Evolutionary conservation across 1,140 invertebrate species (phyloP).

Genomic region (Anastatus disparis): DNA sequence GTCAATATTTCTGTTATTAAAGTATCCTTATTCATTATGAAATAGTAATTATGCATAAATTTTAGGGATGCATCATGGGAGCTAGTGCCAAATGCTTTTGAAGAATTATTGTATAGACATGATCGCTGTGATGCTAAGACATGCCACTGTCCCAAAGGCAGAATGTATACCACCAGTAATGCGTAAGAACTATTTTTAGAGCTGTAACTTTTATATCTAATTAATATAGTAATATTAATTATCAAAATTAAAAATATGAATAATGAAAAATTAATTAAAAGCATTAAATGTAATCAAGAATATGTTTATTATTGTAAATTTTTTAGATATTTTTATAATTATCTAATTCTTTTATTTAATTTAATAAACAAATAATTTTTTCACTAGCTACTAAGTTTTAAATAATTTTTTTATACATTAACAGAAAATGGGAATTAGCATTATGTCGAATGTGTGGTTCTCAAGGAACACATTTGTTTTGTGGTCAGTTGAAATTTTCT

Average conservation of each 20-base stretch:
- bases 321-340: too few relatives aligned
- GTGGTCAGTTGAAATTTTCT: slow-evolving; percentile 60
- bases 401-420: slow-evolving; percentile 43
- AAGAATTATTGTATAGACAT: slow-evolving; percentile 71
- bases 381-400: too few relatives aligned
- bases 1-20: too few relatives aligned
- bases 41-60: too few relatives aligned
- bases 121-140: slow-evolving; percentile 69
- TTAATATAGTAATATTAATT: background rate
- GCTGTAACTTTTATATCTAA: background rate
- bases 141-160: slow-evolving; percentile 71
- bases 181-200: slow-evolving; percentile 57
- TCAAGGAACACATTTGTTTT: slow-evolving; percentile 69
- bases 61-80: slow-evolving; percentile 78
- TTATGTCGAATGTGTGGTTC: slow-evolving; percentile 71
- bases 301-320: slow-evolving; percentile 35
- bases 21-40: too few relatives aligned
- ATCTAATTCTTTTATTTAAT: too few relatives aligned
- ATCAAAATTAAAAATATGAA: background rate
- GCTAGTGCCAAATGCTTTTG: slow-evolving; percentile 72
- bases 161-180: slow-evolving; percentile 65
- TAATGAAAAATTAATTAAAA: background rate
- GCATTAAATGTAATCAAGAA: too few relatives aligned
- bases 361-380: too few relatives aligned
- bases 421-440: slow-evolving; percentile 69